Evolutionary conservation across 2,113 vertebrate species (phyloP).

Genomic region (Sprattus sprattus): DNA sequence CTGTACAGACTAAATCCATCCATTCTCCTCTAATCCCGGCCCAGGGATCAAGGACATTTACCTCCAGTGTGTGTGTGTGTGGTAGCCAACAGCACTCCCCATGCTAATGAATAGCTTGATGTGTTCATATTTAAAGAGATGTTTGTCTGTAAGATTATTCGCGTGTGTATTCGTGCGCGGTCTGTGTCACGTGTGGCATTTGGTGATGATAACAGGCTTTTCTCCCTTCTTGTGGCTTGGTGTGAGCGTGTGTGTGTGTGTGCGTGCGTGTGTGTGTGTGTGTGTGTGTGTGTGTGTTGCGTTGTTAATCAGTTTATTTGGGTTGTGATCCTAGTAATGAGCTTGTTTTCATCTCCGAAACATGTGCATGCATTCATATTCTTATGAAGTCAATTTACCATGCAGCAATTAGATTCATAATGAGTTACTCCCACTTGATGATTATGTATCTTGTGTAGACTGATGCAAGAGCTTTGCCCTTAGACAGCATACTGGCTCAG

Average conservation of each 20-base stretch:
- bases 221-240: not conserved
- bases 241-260: not conserved
- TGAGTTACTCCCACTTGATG: not conserved
- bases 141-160: conserved; percentile 1
- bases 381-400: not conserved
- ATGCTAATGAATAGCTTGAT: not conserved
- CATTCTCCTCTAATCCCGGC: conserved; percentile 57
- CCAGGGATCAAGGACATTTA: conserved; percentile 50
- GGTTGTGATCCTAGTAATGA: not conserved
- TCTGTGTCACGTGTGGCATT: not conserved
- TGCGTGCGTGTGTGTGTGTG: not conserved
- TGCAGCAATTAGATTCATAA: not conserved
- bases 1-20: conserved; percentile 52
- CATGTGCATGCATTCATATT: not conserved
- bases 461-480: not conserved
- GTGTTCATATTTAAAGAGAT: conserved; percentile 15
- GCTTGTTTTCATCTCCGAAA: not conserved
- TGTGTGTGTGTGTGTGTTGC: conserved; percentile 10
- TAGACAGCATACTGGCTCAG: not conserved
- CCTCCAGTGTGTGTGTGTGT: conserved; percentile 21
- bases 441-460: not conserved
- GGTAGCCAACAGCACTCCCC: not conserved
- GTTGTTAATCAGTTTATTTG: not conserved
- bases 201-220: not conserved
- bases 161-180: not conserved